Evolutionary conservation across 1,140 invertebrate species (phyloP).

Genomic region (Platorchestia sp.): DNA sequence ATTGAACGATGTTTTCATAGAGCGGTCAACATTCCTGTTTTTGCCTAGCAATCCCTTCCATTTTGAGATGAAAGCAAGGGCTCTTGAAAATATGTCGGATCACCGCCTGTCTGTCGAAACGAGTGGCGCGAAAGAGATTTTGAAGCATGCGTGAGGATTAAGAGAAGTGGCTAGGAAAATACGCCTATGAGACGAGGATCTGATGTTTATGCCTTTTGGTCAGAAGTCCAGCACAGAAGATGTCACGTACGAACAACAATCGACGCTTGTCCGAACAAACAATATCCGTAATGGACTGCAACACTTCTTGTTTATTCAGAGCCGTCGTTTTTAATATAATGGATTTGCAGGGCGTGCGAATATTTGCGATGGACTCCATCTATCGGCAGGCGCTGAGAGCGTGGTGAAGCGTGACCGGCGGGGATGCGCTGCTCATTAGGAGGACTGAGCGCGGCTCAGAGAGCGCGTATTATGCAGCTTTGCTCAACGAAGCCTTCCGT

Average conservation of each 20-base stretch:
- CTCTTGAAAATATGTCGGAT: conserved; percentile 20
- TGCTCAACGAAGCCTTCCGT: not conserved
- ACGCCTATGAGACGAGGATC: not conserved
- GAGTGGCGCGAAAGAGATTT: not conserved
- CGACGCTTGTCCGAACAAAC: conserved; percentile 37
- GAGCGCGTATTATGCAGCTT: not conserved
- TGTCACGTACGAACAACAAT: conserved; percentile 47
- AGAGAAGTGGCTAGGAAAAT: not conserved
- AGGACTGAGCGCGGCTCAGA: not conserved
- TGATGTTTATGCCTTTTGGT: not conserved
- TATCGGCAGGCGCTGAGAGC: conserved; percentile 14
- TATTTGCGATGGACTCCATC: conserved; percentile 22
- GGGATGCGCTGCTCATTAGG: not conserved
- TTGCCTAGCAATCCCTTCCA: not conserved
- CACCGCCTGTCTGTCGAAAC: not conserved
- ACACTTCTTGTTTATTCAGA: conserved; percentile 22
- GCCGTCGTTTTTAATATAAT: conserved; percentile 25
- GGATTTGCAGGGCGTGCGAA: not conserved
- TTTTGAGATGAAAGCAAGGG: conserved; percentile 8
- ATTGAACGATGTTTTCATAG: not conserved
- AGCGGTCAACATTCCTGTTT: not conserved
- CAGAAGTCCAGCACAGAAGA: conserved; percentile 8
- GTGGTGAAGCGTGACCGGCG: not conserved
- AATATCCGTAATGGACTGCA: conserved; percentile 44
- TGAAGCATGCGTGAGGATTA: not conserved